Evolutionary conservation across 2,113 vertebrate genomes (phyloP), one percentile per base, ranked within the genome.

Genomic region (Pica pica): DNA sequence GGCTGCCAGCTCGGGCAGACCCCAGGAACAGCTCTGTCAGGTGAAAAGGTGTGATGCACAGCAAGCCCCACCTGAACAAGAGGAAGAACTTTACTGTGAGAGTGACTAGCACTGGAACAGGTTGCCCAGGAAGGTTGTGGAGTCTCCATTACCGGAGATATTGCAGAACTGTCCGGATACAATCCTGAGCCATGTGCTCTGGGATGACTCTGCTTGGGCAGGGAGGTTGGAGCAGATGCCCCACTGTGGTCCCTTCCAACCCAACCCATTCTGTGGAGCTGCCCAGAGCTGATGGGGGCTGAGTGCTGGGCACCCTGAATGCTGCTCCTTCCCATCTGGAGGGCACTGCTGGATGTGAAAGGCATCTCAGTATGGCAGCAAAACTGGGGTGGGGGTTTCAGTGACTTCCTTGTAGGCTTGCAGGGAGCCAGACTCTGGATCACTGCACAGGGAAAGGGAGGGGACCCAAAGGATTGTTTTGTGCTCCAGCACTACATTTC

Each of bases 391-490:
- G 59, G 24, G 35, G 42, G 35, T 50, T 88, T 92, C 71, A 74
- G 55, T 67, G 71, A 88, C 75, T 73, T 93, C 63, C 50, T 50
- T 57, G 35, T 13, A 52, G 50, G 70, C 26, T 69, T 88, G 55
- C 90, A 92, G 50, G 50, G 46, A 90, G 67, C 37, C 70, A 73
- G 67, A 65, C 50, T 39, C 57, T 46, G 79, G 37, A 55, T 63
- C 85, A 70, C 74, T 61, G 74, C 65, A 85, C 53, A 88, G 26
- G 61, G 42, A 59, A 90, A 70, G 30, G 39, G 64, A 70, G 16
- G 27, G 33, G 19, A 94, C 47, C 35, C 79, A 78, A 90, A 93
- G 64, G 68, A 90, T 71, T 44, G 24, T 39, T 88, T 61, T 50
- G 35, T 67, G 64, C 94, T 90, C 76, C 50, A 83, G 67, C 68